Evolutionary conservation across 2,113 vertebrate species (phyloP), one percentile per base, ranked within the genome.

Genomic region (Pachyramphus minor): DNA sequence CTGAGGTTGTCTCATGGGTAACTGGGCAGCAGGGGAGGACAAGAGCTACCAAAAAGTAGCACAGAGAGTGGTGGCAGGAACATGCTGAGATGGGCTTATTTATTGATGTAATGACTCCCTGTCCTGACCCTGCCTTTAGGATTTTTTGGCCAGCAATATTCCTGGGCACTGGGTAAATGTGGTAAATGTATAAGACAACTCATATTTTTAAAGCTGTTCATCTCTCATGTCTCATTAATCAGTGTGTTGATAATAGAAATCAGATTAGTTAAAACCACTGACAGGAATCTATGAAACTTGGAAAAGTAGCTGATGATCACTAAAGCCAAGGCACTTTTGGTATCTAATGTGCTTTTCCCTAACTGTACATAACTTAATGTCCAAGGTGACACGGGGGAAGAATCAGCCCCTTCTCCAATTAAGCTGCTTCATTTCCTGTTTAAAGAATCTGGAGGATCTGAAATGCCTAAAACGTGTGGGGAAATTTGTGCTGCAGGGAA

Each of bases 371-470:
- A 59, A 79, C 47, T 91, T 31, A 39, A 49, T 53, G 58, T 41
- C 82, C 56, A 14, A 41, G 84, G 91, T 50, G 62, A 64, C 15
- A 31, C 6, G 5, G 31, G 28, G 41, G 66, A 25, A 73, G 82
- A 82, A 75, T 79, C 87, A 91, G 90, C 63, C 67, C 42, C 81
- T 69, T 66, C 84, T 76, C 39, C 59, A 89, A 63, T 87, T 79
- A 86, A 87, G 68, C 93, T 41, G 69, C 66, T 83, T 96, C 60
- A 28, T 87, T 97, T 98, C 97, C 96, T 97, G 96, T 97, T 95
- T 92, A 94, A 96, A 84, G 78, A 75, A 93, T 91, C 58, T 60
- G 23, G 44, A 92, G 83, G 79, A 59, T 74, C 77, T 83, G 80
- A 87, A 94, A 93, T 44, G 47, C 78, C 79, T 92, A 33, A 94